These are phyloP conservation scores for Himantopus leucocephalus DNA, from an alignment of 2,113 vertebrate species.

Conservation along the genomic window DNA sequence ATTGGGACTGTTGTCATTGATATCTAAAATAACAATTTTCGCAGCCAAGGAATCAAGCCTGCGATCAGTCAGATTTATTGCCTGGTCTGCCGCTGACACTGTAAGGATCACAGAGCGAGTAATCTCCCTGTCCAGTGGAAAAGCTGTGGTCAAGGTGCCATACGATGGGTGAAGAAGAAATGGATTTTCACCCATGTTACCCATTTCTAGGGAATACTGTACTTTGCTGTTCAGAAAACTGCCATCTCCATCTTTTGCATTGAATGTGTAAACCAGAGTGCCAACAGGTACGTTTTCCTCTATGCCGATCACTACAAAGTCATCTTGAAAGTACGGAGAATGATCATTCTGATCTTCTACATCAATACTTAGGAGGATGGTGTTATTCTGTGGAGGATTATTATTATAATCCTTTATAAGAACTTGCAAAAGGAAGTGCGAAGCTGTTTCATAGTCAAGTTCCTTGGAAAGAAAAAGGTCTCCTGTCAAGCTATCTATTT, in stretches of 20 bases:
- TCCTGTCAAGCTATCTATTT: slow-evolving; percentile 79
- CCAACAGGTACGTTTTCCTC: slow-evolving; percentile 81
- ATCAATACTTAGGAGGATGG: slow-evolving; percentile 76
- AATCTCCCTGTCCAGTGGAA: slow-evolving; percentile 82
- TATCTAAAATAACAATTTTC: slow-evolving; percentile 84
- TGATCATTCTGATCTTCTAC: slow-evolving; percentile 91
- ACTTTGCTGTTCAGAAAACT: slow-evolving; percentile 83
- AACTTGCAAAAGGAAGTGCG: slow-evolving; percentile 81
- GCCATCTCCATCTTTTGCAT: slow-evolving; percentile 87
- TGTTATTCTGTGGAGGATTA: slow-evolving; percentile 45
- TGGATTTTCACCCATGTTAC: slow-evolving; percentile 48
- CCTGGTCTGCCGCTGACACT: slow-evolving; percentile 82
- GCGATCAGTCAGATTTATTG: slow-evolving; percentile 72
- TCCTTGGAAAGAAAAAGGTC: slow-evolving; percentile 83
- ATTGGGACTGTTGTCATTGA: slow-evolving; percentile 87
- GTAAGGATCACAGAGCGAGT: slow-evolving; percentile 72
- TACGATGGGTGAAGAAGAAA: slow-evolving; percentile 82
- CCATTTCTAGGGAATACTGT: slow-evolving; percentile 77
- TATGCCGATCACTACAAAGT: slow-evolving; percentile 80
- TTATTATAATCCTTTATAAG: slow-evolving; percentile 63
- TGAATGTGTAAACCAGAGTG: slow-evolving; percentile 80
- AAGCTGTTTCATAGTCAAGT: slow-evolving; percentile 85
- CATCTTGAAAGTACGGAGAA: slow-evolving; percentile 82
- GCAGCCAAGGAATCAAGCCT: slow-evolving; percentile 71
- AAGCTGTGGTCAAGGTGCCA: slow-evolving; percentile 79